phyloP scores from a whole-genome alignment of 1,140 invertebrate species.

The Ridgeia piscesae region DNA sequence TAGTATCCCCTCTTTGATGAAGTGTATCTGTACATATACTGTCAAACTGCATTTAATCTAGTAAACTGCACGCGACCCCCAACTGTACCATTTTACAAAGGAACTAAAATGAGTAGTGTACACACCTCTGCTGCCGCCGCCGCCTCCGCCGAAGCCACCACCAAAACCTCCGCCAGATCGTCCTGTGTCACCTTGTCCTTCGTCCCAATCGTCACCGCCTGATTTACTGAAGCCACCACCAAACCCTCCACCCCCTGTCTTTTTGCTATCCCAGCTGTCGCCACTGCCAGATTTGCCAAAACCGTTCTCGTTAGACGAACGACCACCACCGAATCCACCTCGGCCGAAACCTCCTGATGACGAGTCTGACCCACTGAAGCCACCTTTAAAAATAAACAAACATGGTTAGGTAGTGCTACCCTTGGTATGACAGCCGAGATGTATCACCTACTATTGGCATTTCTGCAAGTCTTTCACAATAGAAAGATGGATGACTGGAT shows the following conservation, averaged over 20 bases:
- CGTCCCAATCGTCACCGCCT: conserved; percentile 25
- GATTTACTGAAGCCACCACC: conserved; percentile 19
- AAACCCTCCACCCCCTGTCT: conserved; percentile 11
- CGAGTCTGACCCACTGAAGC: conserved; percentile 6
- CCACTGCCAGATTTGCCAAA: conserved; percentile 18
- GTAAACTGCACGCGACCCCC: no score
- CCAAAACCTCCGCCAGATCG: conserved; percentile 34
- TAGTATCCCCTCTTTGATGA: not conserved
- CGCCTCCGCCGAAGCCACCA: conserved; percentile 18
- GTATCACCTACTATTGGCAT: not conserved
- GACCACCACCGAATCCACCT: conserved; percentile 13
- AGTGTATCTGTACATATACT: not conserved
- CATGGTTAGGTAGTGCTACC: not conserved
- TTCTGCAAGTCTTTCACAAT: not conserved
- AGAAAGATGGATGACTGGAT: no score
- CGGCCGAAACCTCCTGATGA: conserved; percentile 1
- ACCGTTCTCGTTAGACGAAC: conserved; percentile 18
- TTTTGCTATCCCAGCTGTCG: conserved; percentile 15
- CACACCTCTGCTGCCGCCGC: not conserved
- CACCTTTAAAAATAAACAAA: conserved; percentile 10
- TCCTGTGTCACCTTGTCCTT: conserved; percentile 12
- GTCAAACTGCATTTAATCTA: not conserved
- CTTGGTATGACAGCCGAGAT: no score
- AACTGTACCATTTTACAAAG: no score
- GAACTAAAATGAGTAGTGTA: not conserved